Conservation (phyloP, 2,888 invertebrate genomes). For the Megalurothrips usitatus region DNA sequence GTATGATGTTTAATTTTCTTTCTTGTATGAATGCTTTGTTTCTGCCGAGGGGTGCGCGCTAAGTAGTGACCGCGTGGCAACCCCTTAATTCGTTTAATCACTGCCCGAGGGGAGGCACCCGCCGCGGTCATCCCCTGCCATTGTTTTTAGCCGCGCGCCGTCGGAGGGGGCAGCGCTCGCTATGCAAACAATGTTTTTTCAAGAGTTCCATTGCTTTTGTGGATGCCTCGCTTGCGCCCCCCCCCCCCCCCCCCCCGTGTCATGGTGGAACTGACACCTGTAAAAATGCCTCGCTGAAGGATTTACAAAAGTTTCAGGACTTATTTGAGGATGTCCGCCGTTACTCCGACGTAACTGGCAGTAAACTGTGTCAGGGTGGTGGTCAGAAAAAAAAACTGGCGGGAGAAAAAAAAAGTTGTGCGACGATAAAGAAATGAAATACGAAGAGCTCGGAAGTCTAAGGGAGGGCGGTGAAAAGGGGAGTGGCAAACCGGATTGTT, state of each 20-base stretch:
- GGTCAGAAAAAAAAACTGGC: neutral
- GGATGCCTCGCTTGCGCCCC: no score
- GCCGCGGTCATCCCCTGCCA: neutral
- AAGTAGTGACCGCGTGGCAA: neutral
- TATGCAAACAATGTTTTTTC: neutral
- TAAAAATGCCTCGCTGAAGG: no score
- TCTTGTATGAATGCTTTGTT: neutral
- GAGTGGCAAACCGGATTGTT: conserved; percentile 18
- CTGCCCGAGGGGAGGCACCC: neutral
- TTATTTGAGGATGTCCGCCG: neutral
- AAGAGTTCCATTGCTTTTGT: no score
- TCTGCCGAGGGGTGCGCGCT: neutral
- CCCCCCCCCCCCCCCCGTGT: neutral
- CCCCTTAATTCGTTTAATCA: conserved; percentile 21
- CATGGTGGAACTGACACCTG: neutral
- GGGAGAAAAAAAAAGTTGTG: neutral
- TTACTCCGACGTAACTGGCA: neutral
- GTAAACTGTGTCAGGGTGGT: neutral
- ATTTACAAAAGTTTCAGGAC: no score
- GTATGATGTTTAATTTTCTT: neutral
- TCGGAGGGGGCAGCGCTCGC: neutral
- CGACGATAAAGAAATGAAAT: neutral
- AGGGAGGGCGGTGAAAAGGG: conserved; percentile 18
- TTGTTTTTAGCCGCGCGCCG: no score
- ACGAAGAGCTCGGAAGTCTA: neutral